Conservation (phyloP, 2,797 vertebrate species). For the Megalops cyprinoides region DNA sequence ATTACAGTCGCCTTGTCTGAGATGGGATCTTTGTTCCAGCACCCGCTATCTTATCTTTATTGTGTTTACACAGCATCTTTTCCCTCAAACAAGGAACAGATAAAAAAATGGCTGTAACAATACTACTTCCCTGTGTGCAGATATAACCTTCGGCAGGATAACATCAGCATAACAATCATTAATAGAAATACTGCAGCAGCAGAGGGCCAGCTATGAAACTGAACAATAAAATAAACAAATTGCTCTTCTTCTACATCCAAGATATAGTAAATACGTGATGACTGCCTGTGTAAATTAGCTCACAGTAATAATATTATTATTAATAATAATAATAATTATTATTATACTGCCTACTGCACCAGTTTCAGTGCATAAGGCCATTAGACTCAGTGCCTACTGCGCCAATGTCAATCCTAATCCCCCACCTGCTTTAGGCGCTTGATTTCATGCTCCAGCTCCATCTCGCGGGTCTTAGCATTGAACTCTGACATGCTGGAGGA, state of each 20-base stretch:
- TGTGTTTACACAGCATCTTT: background rate
- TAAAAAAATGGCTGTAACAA: background rate
- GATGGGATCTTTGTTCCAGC: background rate
- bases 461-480: conserved; percentile 84
- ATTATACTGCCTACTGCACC: too few relatives aligned
- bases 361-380: background rate
- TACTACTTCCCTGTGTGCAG: background rate
- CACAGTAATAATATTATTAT: too few relatives aligned
- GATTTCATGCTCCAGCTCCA: conserved; percentile 91
- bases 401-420: background rate
- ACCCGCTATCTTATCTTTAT: background rate
- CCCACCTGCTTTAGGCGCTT: conserved; percentile 92
- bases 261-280: too few relatives aligned
- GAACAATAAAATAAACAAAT: background rate
- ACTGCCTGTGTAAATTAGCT: too few relatives aligned
- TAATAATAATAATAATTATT: too few relatives aligned
- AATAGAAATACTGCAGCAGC: background rate
- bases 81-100: background rate
- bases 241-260: too few relatives aligned
- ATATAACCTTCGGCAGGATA: background rate
- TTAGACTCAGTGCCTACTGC: background rate
- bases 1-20: background rate
- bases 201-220: background rate
- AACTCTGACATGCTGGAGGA: conserved; percentile 82
- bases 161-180: background rate